Percentiles rank a stretch among this genome's conserved stretches.
Evolutionary conservation across 2,888 invertebrate species (phyloP).

Genomic region (Plebejus anna): DNA sequence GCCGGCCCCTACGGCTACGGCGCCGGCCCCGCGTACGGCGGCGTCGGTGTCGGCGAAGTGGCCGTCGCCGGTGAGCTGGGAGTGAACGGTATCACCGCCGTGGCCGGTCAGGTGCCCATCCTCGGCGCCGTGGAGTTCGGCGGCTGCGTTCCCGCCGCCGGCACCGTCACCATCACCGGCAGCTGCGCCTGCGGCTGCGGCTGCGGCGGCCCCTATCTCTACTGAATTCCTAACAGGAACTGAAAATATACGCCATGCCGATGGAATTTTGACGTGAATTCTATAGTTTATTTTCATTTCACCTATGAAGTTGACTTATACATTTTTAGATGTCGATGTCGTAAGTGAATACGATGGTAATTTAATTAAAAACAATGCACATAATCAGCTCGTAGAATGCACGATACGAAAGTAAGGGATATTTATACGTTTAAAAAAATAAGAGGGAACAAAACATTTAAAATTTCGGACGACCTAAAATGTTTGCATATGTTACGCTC

Average conservation of each 20-base stretch:
- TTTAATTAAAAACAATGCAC: too few species aligned
- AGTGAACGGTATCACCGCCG: slow-evolving; percentile 43
- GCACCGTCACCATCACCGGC: slow-evolving; percentile 45
- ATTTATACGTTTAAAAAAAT: too few species aligned
- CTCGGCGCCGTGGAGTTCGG: slow-evolving; percentile 47
- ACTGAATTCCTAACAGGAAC: not conserved
- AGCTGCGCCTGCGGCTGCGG: slow-evolving; percentile 41
- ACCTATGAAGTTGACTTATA: not conserved
- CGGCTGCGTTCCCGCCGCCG: slow-evolving; percentile 44
- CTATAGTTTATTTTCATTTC: not conserved
- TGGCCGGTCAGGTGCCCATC: slow-evolving; percentile 48
- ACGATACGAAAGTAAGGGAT: too few species aligned
- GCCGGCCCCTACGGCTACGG: slow-evolving; percentile 9
- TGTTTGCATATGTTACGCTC: too few species aligned
- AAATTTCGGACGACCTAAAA: too few species aligned
- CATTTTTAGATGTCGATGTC: not conserved
- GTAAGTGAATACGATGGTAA: not conserved
- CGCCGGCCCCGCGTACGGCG: slow-evolving; percentile 40
- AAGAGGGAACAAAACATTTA: too few species aligned
- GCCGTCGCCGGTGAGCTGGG: slow-evolving; percentile 44
- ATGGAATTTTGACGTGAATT: not conserved
- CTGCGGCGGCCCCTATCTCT: slow-evolving; percentile 33
- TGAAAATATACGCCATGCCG: slow-evolving; percentile 1
- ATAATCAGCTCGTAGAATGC: too few species aligned
- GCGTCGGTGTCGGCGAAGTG: slow-evolving; percentile 44